Conservation (phyloP, 2,888 invertebrate genomes). For the Incurvaria masculella region DNA sequence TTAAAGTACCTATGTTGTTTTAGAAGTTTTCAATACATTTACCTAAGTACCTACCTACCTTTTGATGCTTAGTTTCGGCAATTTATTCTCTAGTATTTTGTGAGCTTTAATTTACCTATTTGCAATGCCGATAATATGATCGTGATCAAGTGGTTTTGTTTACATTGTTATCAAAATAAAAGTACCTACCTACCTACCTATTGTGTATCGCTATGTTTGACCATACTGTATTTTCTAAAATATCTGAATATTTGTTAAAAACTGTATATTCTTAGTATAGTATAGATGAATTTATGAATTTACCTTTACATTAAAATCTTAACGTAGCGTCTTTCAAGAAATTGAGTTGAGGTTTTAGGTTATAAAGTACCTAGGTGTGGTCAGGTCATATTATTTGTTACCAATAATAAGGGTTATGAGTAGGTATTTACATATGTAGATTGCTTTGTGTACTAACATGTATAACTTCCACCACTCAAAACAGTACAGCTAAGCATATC, state of each 20-base stretch:
- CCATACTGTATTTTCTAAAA: neutral
- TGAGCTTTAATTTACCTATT: conserved; percentile 27
- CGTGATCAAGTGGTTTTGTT: conserved; percentile 7
- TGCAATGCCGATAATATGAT: conserved; percentile 10
- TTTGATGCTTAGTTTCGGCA: conserved; percentile 8
- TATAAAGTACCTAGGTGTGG: neutral
- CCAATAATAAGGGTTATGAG: too few relatives aligned
- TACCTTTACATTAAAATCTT: conserved; percentile 17
- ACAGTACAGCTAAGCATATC: neutral
- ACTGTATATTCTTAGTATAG: neutral
- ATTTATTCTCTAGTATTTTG: conserved; percentile 25
- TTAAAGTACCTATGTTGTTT: conserved; percentile 21
- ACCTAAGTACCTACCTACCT: conserved; percentile 8
- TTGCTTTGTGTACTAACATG: too few relatives aligned
- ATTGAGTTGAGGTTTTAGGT: conserved; percentile 14
- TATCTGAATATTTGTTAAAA: conserved; percentile 2
- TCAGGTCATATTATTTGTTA: too few relatives aligned
- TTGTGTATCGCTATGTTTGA: conserved; percentile 8
- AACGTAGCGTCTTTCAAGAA: conserved; percentile 24
- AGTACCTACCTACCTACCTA: conserved; percentile 10
- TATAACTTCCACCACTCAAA: too few relatives aligned
- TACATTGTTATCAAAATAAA: conserved; percentile 8
- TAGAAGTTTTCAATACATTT: conserved; percentile 1
- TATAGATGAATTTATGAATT: conserved; percentile 7
- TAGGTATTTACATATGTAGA: too few relatives aligned